These are phyloP conservation scores for Oreochromis aureus DNA, from an alignment of 2,113 vertebrate species.

Conservation along the genomic window DNA sequence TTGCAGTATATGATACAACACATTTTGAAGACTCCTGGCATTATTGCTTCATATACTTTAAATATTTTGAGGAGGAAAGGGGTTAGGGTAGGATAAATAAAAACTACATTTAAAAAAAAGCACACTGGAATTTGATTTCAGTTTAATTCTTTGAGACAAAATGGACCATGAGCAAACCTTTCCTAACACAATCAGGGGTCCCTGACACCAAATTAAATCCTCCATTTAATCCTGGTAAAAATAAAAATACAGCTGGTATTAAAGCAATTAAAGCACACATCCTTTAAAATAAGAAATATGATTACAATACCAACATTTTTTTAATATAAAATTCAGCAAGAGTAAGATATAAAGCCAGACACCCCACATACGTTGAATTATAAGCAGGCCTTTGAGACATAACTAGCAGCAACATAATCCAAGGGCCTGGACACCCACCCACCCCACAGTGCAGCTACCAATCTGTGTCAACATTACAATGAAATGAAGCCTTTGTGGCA, in stretches of 20 bases:
- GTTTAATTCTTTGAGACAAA: conserved; percentile 46
- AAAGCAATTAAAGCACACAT: background rate
- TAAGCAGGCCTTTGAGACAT: conserved; percentile 54
- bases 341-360: conserved; percentile 32
- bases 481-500: conserved; percentile 19
- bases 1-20: background rate
- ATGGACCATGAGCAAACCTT: background rate
- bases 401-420: conserved; percentile 57
- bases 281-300: conserved; percentile 14
- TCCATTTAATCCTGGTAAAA: conserved; percentile 1
- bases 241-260: background rate
- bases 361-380: conserved; percentile 27
- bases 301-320: conserved; percentile 10
- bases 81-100: accelerated
- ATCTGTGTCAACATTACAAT: conserved; percentile 30
- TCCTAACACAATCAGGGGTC: background rate
- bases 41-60: background rate
- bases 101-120: background rate
- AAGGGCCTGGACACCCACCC: background rate
- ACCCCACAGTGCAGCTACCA: conserved; percentile 55
- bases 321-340: conserved; percentile 20
- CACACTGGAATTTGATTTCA: background rate
- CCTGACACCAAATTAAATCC: conserved; percentile 8
- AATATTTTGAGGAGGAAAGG: background rate
- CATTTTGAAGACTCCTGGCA: background rate